These are phyloP conservation scores for Lithobates sylvaticus DNA, from an alignment of 2,797 vertebrate species.

Conservation along the genomic window DNA sequence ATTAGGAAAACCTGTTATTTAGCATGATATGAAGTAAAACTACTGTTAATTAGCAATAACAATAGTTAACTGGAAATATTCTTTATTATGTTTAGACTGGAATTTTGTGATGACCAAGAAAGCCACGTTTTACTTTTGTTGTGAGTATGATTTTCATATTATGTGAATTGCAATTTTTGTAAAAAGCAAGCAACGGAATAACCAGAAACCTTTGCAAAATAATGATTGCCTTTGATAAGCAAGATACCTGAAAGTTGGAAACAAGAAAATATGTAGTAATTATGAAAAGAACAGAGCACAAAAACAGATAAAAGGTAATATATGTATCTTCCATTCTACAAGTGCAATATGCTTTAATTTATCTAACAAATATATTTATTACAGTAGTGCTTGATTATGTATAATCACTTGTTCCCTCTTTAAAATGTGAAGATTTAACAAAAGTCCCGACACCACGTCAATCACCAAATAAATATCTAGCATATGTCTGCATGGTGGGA, in stretches of 20 bases:
- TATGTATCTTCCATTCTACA: neutral
- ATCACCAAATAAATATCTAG: too few relatives aligned
- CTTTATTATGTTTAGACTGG: neutral
- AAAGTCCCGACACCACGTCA: too few relatives aligned
- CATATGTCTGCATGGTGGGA: too few relatives aligned
- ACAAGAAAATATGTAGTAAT: conserved; percentile 14
- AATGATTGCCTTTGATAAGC: neutral
- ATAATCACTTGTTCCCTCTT: too few relatives aligned
- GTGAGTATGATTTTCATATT: neutral
- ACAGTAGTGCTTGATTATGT: neutral
- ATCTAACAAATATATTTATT: neutral
- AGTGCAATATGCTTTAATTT: neutral
- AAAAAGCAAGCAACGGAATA: neutral
- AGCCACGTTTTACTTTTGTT: neutral
- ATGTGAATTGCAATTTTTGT: neutral
- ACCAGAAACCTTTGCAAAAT: neutral
- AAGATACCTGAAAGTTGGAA: neutral
- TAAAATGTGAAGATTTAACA: too few relatives aligned
- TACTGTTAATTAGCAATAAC: too few relatives aligned
- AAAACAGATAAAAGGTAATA: conserved; percentile 8
- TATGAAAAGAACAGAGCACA: neutral
- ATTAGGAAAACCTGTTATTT: too few relatives aligned
- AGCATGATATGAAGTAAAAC: too few relatives aligned
- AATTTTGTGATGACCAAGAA: neutral
- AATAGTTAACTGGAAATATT: too few relatives aligned